Base-by-base conservation (phyloP, 2,888 invertebrate genomes). In the Chaetogeoica ovagalla region DNA sequence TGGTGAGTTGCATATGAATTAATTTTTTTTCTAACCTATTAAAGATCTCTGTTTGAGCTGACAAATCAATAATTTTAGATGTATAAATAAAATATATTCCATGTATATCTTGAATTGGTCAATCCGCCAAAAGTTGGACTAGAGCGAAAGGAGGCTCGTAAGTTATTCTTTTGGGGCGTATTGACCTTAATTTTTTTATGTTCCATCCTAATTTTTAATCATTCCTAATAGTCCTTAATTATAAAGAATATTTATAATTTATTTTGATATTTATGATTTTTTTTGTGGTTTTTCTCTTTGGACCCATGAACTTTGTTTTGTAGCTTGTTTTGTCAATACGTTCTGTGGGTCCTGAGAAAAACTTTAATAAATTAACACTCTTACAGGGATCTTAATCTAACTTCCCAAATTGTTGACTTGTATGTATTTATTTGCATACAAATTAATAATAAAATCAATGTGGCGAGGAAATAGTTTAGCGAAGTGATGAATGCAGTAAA, bases 131-230 rank as follows among this genome's bases (percentile, higher is more conserved):
- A 79, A 79, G 79, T 71, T 71, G 71, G 37, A 79, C 79, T 79
- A 79, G 71, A 79, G 79, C 79, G 70, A 79, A 79, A 79, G 79
- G 79, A 79, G 79, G 79, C 79, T 79, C 23, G 79, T 71, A 79
- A 79, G 79, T 79, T 79, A 70, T 79, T 70, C 79, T 79, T 79
- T 79, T 79, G 79, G 19, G 79, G 43, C 48, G 43, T 55, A 79
- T 79, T 79, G 70, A 21, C 11, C 19, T 37, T 19, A 37, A 30
- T 57, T 39, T 48, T 57, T 15, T 15, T 62, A 13, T 9, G 60
- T n/a, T 48, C 15, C 11, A 19, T 65, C 17, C 23, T 39, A 19
- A 17, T 19, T 63, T 55, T 19, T 30, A 30, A 11, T n/a, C 4
- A 21, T 52, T 63, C 30, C 63, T 52, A 57, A 2, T 62, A 39